Base-by-base conservation (phyloP, 2,797 vertebrate species). In the Gila robusta region DNA sequence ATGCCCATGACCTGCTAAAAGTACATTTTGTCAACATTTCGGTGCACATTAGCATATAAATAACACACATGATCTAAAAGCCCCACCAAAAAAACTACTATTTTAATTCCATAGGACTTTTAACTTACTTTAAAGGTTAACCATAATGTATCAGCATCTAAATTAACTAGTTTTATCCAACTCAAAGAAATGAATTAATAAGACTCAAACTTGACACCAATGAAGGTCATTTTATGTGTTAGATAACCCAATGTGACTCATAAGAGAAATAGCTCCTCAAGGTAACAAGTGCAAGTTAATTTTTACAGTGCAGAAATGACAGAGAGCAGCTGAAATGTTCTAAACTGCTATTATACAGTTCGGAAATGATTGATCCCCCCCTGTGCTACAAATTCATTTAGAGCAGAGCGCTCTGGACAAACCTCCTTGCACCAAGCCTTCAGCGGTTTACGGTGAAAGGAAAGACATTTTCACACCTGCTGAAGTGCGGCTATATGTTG, bases 401-500 rank as follows among this genome's bases (percentile, higher is more conserved):
- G 67, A 79, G 26, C 79, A 52, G 56, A 49, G 49, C 32, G 12
- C 77, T 82, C 52, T 16, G 73, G 69, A 66, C 62, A 71, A 74
- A 71, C 69, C 82, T 62, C 11, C 84, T 32, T 74, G 47, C 49
- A 76, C 62, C 79, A 81, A 70, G 88, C 82, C 49, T 44, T 73
- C 28, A 67, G 85, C 64, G 85, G 83, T 89, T 88, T 88, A 69
- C 77, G 54, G 72, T 77, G 26, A 81, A 74, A 67, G 80, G 16
- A 59, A 69, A 39, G 23, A 73, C 82, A 82, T 84, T 89, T 89
- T 79, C 70, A 77, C 78, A 81, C 70, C 44, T 49, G 69, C 82
- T 87, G 70, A 88, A 88, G 84, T 86, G 64, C 64, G 62, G 74
- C 76, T 79, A 74, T 59, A 78, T 79, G 77, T 87, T 84, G 85